A percentile compares a stretch with the other conserved stretches of the same genome.
These are phyloP conservation scores for Erpetoichthys calabaricus DNA, from an alignment of 2,797 vertebrate species.

Conservation along the genomic window DNA sequence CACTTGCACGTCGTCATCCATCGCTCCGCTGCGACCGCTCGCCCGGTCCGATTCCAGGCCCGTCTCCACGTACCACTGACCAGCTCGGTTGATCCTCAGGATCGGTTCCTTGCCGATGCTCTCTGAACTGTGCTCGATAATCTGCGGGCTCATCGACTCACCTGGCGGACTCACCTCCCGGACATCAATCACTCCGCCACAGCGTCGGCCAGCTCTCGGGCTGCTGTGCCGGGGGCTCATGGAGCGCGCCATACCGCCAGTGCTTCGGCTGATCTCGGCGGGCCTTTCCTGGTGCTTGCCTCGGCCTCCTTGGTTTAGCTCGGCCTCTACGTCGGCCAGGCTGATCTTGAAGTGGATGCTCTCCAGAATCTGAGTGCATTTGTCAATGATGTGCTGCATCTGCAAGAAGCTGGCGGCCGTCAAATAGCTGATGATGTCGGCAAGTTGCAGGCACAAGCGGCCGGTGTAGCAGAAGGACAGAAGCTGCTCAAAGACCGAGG, in stretches of 20 bases:
- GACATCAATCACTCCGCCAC: slow-evolving; percentile 58
- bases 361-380: slow-evolving; percentile 91
- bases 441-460: slow-evolving; percentile 80
- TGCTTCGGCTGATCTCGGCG: slow-evolving; percentile 47
- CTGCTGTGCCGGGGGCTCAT: slow-evolving; percentile 52
- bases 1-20: slow-evolving; percentile 47
- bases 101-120: slow-evolving; percentile 69
- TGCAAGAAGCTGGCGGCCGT: slow-evolving; percentile 94
- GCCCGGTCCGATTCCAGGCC: slow-evolving; percentile 42
- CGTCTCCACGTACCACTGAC: slow-evolving; percentile 93
- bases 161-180: slow-evolving; percentile 68
- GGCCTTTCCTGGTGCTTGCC: slow-evolving; percentile 52
- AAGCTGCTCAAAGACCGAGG: slow-evolving; percentile 88
- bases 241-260: slow-evolving; percentile 43
- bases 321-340: slow-evolving; percentile 67
- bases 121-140: slow-evolving; percentile 66
- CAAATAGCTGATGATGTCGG: slow-evolving; percentile 94
- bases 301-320: slow-evolving; percentile 56
- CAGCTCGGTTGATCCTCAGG: slow-evolving; percentile 81
- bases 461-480: slow-evolving; percentile 94
- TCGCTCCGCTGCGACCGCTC: slow-evolving; percentile 47
- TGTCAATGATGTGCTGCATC: slow-evolving; percentile 97
- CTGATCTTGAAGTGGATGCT: slow-evolving; percentile 93
- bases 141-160: slow-evolving; percentile 76
- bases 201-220: slow-evolving; percentile 46